Conservation (phyloP, 2,888 invertebrate genomes). For the Eutolmus rufibarbis region DNA sequence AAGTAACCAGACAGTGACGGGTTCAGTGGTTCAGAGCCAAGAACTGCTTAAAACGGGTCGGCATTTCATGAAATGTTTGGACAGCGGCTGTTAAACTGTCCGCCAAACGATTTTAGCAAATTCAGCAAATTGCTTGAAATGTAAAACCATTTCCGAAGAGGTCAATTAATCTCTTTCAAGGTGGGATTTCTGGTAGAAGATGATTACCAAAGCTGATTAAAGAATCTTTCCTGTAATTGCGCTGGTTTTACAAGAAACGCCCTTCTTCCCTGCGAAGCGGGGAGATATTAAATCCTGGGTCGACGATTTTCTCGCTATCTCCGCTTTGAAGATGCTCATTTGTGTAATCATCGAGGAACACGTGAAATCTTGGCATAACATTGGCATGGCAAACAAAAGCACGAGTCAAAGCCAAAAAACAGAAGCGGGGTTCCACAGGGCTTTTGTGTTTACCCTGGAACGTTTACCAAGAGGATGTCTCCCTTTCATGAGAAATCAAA, state of each 20-base stretch:
- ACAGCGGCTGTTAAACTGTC: neutral
- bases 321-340: slow-evolving; percentile 8
- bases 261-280: neutral
- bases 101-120: neutral
- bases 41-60: neutral
- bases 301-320: neutral
- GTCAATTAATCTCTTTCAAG: neutral
- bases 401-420: slow-evolving; percentile 4
- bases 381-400: neutral
- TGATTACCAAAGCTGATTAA: neutral
- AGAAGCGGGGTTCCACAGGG: neutral
- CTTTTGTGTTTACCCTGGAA: neutral
- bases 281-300: neutral
- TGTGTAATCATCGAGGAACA: slow-evolving; percentile 7
- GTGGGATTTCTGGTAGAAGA: neutral
- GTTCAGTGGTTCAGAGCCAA: neutral
- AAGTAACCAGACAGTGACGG: neutral
- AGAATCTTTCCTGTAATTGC: neutral
- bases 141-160: neutral
- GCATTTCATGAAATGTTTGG: neutral
- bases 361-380: slow-evolving; percentile 9
- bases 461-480: slow-evolving; percentile 6
- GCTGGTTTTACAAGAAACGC: neutral
- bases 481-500: slow-evolving; percentile 34
- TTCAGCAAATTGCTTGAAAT: neutral